Percentiles rank a stretch among this genome's conserved stretches.
Conservation (phyloP, 2,888 invertebrate species). For the Scaptomyza parva region DNA sequence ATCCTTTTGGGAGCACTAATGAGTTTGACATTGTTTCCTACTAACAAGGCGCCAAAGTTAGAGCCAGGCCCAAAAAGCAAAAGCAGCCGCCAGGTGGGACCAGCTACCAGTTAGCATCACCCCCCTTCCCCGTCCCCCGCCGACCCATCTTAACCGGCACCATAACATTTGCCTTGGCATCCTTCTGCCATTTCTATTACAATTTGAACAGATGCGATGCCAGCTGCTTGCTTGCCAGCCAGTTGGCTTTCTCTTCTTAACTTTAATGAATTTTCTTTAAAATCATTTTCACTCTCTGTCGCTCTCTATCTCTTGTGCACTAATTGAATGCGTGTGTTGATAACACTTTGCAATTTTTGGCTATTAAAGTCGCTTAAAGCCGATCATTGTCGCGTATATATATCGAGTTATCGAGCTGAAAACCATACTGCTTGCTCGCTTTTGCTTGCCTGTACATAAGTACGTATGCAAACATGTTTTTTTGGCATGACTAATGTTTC, state of each 20-base stretch:
- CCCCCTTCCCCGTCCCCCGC: too few relatives aligned
- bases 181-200: conserved; percentile 76
- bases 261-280: conserved; percentile 64
- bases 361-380: conserved; percentile 43
- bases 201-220: conserved; percentile 55
- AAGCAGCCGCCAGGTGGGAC: conserved; percentile 37
- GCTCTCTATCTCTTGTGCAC: conserved; percentile 36
- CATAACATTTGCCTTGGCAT: conserved; percentile 71
- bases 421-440: conserved; percentile 12
- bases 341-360: conserved; percentile 57
- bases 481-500: conserved; percentile 77
- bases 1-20: conserved; percentile 81
- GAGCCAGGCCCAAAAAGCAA: conserved; percentile 54
- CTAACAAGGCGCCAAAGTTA: conserved; percentile 78
- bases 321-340: conserved; percentile 75
- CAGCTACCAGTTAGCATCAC: conserved; percentile 4
- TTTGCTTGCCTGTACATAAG: too few relatives aligned
- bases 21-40: conserved; percentile 82
- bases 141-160: neutral
- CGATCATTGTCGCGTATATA: conserved; percentile 28
- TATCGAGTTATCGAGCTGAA: neutral
- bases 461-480: conserved; percentile 26
- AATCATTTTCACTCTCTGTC: conserved; percentile 11
- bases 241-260: neutral
- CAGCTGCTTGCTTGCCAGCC: conserved; percentile 25